Percentiles rank a stretch among this genome's conserved stretches.
phyloP scores from a whole-genome alignment of 2,888 invertebrate species.

The Mythimna lalbum region DNA sequence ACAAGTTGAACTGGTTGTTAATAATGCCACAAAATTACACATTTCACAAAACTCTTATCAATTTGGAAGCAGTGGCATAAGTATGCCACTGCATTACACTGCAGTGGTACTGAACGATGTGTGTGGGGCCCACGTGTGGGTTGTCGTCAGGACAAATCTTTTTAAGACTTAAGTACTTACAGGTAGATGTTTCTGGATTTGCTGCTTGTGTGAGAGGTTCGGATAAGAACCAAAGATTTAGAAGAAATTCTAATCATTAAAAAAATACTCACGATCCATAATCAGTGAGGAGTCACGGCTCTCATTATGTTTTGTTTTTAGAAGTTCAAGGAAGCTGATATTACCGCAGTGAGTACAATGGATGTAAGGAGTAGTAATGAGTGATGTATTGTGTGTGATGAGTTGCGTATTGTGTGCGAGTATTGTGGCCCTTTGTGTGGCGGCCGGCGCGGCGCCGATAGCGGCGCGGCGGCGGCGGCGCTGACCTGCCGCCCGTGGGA shows the following conservation, averaged over 20 bases:
- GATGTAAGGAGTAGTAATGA: slow-evolving; percentile 12
- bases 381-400: slow-evolving; percentile 5
- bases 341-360: slow-evolving; percentile 18
- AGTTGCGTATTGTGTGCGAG: not conserved
- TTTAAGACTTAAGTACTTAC: not conserved
- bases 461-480: not conserved
- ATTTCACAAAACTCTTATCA: not conserved
- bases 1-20: not conserved
- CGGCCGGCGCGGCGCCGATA: slow-evolving; percentile 7
- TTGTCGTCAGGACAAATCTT: not conserved
- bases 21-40: not conserved
- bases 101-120: not conserved
- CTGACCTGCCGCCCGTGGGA: slow-evolving; percentile 18
- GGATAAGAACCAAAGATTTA: not conserved
- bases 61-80: not conserved
- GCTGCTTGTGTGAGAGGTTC: no score
- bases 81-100: no score
- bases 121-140: no score
- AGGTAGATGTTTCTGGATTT: not conserved
- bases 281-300: slow-evolving; percentile 19
- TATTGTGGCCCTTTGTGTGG: not conserved
- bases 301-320: slow-evolving; percentile 32
- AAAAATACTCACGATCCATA: slow-evolving; percentile 25
- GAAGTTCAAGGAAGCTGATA: slow-evolving; percentile 41
- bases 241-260: not conserved